These are phyloP conservation scores for Athripsodes cinereus DNA, from an alignment of 2,888 invertebrate genomes.

Conservation along the genomic window DNA sequence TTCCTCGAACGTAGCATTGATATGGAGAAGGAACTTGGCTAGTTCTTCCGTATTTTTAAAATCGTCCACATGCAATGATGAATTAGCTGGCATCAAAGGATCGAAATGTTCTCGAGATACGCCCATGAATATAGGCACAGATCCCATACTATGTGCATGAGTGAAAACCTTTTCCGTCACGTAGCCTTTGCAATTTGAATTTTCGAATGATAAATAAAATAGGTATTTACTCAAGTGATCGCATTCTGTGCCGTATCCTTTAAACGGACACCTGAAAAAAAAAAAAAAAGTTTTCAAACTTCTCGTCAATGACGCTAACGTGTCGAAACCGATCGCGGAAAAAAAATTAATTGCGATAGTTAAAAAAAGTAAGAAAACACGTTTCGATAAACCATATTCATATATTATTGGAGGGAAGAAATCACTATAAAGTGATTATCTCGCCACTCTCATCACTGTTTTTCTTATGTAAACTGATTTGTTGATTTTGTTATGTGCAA, in stretches of 20 bases:
- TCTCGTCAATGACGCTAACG: no score
- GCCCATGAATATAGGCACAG: slow-evolving; percentile 63
- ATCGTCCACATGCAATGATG: slow-evolving; percentile 55
- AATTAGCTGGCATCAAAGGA: slow-evolving; percentile 54
- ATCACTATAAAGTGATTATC: no score
- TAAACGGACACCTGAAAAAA: slow-evolving; percentile 56
- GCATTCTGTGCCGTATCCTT: slow-evolving; percentile 54
- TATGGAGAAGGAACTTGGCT: slow-evolving; percentile 45
- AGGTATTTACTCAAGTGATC: slow-evolving; percentile 50
- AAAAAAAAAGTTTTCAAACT: no score
- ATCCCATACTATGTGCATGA: slow-evolving; percentile 55
- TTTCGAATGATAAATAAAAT: slow-evolving; percentile 67
- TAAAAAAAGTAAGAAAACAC: no score
- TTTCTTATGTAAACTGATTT: no score
- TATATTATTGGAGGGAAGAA: no score
- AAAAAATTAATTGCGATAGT: no score
- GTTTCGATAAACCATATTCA: no score
- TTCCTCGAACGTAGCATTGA: slow-evolving; percentile 42
- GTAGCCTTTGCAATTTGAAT: slow-evolving; percentile 62
- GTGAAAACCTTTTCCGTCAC: slow-evolving; percentile 65
- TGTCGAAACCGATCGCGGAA: no score
- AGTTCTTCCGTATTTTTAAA: slow-evolving; percentile 46
- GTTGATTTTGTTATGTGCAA: no score
- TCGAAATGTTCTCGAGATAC: slow-evolving; percentile 40
- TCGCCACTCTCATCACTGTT: no score